phyloP scores from a whole-genome alignment of 2,888 invertebrate genomes.

The Himalopsyche anomala region DNA sequence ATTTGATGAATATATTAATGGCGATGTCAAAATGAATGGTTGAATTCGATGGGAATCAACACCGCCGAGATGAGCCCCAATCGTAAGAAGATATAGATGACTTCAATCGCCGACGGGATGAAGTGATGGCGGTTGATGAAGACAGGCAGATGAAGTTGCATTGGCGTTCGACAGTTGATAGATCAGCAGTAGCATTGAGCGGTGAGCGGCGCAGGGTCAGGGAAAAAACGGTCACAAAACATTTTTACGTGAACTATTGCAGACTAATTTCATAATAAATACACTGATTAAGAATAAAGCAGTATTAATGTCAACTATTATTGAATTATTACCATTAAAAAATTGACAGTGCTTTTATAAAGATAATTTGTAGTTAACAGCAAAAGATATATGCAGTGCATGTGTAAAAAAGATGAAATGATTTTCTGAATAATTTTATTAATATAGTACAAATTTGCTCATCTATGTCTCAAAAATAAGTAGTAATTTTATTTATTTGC shows the following conservation, averaged over 20 bases:
- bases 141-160: conserved; percentile 34
- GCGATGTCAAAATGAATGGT: conserved; percentile 14
- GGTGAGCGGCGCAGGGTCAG: conserved; percentile 33
- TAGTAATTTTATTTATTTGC: too few species aligned
- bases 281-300: not conserved
- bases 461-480: too few species aligned
- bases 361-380: too few species aligned
- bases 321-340: not conserved
- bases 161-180: not conserved
- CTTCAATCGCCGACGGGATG: not conserved
- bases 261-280: not conserved
- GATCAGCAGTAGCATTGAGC: conserved; percentile 17
- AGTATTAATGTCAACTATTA: not conserved
- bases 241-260: conserved; percentile 28
- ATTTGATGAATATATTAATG: not conserved
- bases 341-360: too few species aligned
- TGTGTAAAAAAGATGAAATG: too few species aligned
- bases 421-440: too few species aligned
- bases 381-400: too few species aligned
- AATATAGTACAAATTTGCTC: too few species aligned
- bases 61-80: not conserved
- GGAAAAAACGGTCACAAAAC: conserved; percentile 35
- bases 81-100: not conserved
- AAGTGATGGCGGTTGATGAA: conserved; percentile 38
- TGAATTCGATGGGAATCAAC: not conserved